Base-by-base conservation (phyloP, 2,797 vertebrate species). In the Semaprochilodus insignis region DNA sequence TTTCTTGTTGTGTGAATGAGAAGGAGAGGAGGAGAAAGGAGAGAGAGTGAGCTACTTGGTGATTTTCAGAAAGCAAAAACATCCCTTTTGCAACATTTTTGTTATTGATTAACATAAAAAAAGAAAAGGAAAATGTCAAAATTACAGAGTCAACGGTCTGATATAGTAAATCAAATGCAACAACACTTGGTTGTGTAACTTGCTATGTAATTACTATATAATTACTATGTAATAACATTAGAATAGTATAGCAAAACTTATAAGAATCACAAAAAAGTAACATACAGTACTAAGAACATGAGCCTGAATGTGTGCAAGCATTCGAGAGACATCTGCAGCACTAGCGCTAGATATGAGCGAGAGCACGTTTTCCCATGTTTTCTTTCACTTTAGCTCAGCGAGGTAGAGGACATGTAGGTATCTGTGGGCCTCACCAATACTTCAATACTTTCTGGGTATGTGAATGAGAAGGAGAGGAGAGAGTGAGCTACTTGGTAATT, bases 401-500 rank as follows among this genome's bases (percentile, higher is more conserved):
- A 4, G 34, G 31, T 7, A 51, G 66, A 6, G 6, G 40, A 51
- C 40, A 40, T 14, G 34, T 34, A 36, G 72, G 74, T 70, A 66
- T 86, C 66, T 74, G 66, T 17, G 65, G 59, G 71, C 78, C 66
- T 74, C 80, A 80, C 65, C 81, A 74, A 85, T 81, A 83, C 85
- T 81, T 75, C 83, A 73, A 57, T 80, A 81, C 84, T 69, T 81
- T 83, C 73, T 84, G 83, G 70, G 81, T 81, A 81, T 78, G 77
- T 81, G 74, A 82, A 82, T 83, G 81, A 87, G 81, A 80, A 40
- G 57, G 80, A 85, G 77, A 78, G 80, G 82, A 85, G 80, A 81
- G 78, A 85, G 81, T 80, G 81, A 81, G 80, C 60, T 74, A 85
- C 85, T 80, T 82, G 78, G 87, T 90, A 88, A 91, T 90, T 90